These are phyloP conservation scores for Apis florea DNA, from an alignment of 1,140 invertebrate genomes.

Conservation along the genomic window DNA sequence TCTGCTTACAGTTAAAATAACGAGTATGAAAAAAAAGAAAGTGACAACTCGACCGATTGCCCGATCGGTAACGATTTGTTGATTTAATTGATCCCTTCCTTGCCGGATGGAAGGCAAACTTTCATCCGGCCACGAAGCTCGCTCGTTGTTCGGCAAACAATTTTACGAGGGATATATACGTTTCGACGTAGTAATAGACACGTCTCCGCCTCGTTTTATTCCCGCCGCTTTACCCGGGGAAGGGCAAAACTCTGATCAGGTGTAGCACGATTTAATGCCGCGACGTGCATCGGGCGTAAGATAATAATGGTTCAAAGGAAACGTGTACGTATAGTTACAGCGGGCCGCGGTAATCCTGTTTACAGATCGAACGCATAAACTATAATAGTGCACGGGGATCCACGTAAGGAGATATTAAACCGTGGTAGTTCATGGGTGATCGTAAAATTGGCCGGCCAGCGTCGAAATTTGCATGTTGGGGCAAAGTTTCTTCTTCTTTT, in stretches of 20 bases:
- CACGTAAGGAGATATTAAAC: neutral
- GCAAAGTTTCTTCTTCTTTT: too few species aligned
- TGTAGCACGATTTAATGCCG: conserved; percentile 29
- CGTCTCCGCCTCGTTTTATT: neutral
- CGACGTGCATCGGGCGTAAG: conserved; percentile 10
- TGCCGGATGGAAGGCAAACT: neutral
- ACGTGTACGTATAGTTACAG: conserved; percentile 16
- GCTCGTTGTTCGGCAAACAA: conserved; percentile 9
- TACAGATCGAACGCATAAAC: conserved; percentile 13
- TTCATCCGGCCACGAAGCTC: neutral
- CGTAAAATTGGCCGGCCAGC: too few species aligned
- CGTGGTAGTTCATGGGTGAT: too few species aligned
- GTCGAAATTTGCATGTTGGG: too few species aligned
- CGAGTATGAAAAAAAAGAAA: too few species aligned
- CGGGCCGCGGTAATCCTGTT: conserved; percentile 27
- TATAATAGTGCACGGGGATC: neutral
- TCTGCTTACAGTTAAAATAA: too few species aligned
- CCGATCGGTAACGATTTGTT: neutral
- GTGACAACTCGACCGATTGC: neutral
- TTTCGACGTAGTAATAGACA: conserved; percentile 23
- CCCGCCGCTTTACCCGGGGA: neutral
- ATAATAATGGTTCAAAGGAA: conserved; percentile 26
- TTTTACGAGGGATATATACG: conserved; percentile 7
- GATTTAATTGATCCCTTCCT: neutral
- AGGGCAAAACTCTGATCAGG: conserved; percentile 21